Percentiles rank a stretch among this genome's conserved stretches.
Evolutionary conservation across 2,797 vertebrate genomes (phyloP).

Genomic region (Amazona finschi): DNA sequence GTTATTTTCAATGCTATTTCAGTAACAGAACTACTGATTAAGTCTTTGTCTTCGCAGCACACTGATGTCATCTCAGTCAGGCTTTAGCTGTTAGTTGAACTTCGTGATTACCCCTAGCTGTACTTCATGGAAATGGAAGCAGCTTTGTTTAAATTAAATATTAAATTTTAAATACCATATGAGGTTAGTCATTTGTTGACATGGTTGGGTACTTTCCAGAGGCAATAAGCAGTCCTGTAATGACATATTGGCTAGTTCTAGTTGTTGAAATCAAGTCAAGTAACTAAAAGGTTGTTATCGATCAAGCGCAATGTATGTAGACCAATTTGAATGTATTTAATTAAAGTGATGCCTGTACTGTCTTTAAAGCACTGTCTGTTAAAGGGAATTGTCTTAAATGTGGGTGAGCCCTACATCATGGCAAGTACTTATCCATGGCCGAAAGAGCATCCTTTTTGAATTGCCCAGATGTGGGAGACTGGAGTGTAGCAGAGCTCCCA

Average conservation of each 20-base stretch:
- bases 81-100: background rate
- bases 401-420: fast-evolving
- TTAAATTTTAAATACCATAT: background rate
- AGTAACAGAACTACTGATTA: background rate
- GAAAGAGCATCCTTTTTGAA: background rate
- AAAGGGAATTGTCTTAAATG: background rate
- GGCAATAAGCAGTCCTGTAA: background rate
- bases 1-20: background rate
- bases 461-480: background rate
- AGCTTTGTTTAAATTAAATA: background rate
- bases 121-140: background rate
- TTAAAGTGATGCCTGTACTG: background rate
- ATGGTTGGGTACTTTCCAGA: background rate
- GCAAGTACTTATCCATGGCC: fast-evolving
- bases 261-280: background rate
- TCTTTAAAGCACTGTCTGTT: background rate
- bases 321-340: background rate
- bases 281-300: background rate
- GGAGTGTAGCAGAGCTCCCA: background rate
- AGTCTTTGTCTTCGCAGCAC: background rate
- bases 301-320: background rate
- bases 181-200: background rate
- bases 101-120: background rate
- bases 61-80: background rate
- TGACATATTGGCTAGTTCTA: background rate